phyloP scores from a whole-genome alignment of 2,888 invertebrate species.

The Scaptomyza reducta region DNA sequence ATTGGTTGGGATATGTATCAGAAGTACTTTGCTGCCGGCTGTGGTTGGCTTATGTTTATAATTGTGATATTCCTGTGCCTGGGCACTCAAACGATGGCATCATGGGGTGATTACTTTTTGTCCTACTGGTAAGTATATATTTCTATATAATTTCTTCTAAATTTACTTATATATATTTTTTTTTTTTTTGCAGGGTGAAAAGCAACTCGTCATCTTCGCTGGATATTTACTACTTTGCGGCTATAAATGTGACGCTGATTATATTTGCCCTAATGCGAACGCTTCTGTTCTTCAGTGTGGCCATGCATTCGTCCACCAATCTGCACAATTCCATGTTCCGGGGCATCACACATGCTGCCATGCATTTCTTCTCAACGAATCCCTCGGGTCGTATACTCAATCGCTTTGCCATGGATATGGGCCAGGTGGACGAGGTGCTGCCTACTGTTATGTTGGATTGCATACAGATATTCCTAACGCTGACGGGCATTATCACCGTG shows the following conservation, averaged over 20 bases:
- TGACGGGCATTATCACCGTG: slow-evolving; percentile 91
- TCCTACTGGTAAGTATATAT: slow-evolving; percentile 89
- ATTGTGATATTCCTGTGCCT: slow-evolving; percentile 87
- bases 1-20: slow-evolving; percentile 87
- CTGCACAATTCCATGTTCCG: slow-evolving; percentile 94
- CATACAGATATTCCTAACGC: slow-evolving; percentile 90
- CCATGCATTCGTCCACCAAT: slow-evolving; percentile 89
- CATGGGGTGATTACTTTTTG: slow-evolving; percentile 91
- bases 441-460: slow-evolving; percentile 84
- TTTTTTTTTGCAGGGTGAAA: slow-evolving; percentile 70
- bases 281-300: slow-evolving; percentile 85
- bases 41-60: slow-evolving; percentile 86
- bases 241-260: slow-evolving; percentile 83
- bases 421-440: slow-evolving; percentile 84
- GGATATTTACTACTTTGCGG: slow-evolving; percentile 85
- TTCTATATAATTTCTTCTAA: too few species aligned
- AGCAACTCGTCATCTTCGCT: slow-evolving; percentile 58
- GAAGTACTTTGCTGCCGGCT: slow-evolving; percentile 89
- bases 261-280: slow-evolving; percentile 82
- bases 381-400: slow-evolving; percentile 93
- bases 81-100: slow-evolving; percentile 89
- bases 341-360: slow-evolving; percentile 90
- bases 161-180: not conserved
- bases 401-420: slow-evolving; percentile 95
- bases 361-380: slow-evolving; percentile 95